A percentile compares a stretch with the other conserved stretches of the same genome.
Evolutionary conservation across 2,888 invertebrate species (phyloP).

Genomic region (Ceraclea dissimilis): DNA sequence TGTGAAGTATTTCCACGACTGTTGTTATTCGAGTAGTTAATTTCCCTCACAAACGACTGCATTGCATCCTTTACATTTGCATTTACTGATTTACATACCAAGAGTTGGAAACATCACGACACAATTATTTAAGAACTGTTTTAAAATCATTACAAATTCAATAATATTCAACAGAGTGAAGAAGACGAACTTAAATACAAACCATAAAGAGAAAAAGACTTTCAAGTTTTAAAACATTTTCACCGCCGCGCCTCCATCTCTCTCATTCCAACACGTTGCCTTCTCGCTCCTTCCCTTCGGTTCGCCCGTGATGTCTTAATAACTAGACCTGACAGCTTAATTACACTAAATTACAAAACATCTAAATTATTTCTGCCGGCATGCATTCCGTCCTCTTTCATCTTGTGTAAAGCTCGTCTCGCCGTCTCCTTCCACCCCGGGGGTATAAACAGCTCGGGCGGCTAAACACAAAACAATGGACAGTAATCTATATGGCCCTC

Average conservation of each 20-base stretch:
- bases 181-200: no score
- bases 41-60: no score
- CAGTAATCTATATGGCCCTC: conserved; percentile 13
- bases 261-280: background rate
- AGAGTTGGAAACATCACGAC: no score
- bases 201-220: background rate
- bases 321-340: conserved; percentile 28
- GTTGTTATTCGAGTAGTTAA: no score
- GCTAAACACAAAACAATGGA: conserved; percentile 20
- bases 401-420: background rate
- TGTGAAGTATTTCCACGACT: no score
- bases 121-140: no score
- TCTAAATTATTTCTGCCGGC: conserved; percentile 27
- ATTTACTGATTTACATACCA: no score
- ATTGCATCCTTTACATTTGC: no score
- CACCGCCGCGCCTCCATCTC: conserved; percentile 6
- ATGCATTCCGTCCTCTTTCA: conserved; percentile 5
- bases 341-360: conserved; percentile 28
- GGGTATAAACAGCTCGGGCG: conserved; percentile 12
- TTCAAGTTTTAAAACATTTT: conserved; percentile 1
- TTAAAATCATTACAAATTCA: no score
- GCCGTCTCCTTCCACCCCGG: conserved; percentile 4
- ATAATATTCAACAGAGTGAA: no score
- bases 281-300: conserved; percentile 1
- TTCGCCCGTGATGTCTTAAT: conserved; percentile 27